Evolutionary conservation across 2,113 vertebrate genomes (phyloP).

Genomic region (Orthonyx spaldingii): DNA sequence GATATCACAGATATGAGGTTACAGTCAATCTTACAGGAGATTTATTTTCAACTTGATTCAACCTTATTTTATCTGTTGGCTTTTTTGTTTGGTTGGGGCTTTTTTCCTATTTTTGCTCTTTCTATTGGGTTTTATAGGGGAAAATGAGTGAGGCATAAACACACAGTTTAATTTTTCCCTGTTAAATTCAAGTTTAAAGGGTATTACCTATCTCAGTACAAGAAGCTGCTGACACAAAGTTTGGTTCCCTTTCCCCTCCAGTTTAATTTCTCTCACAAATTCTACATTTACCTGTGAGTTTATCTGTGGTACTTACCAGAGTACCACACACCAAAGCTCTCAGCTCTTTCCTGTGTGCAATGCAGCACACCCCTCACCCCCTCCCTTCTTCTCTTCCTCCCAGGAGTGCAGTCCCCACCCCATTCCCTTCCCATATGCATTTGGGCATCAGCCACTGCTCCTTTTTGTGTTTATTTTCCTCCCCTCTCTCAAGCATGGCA

Average conservation of each 20-base stretch:
- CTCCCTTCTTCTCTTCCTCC: too few relatives aligned
- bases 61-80: background rate
- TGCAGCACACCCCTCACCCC: background rate
- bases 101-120: background rate
- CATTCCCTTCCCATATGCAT: background rate
- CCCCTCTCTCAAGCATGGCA: background rate
- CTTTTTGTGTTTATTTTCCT: background rate
- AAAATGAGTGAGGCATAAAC: background rate
- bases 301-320: background rate
- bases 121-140: background rate
- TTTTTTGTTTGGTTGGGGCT: background rate
- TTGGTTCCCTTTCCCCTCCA: rapidly evolving
- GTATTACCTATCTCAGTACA: background rate
- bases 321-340: too few relatives aligned
- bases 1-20: background rate
- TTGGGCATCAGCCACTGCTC: background rate
- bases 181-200: background rate
- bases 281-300: background rate
- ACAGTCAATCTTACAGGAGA: background rate
- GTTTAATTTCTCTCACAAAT: background rate
- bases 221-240: background rate
- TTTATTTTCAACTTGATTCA: background rate
- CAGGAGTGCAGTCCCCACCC: too few relatives aligned
- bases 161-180: background rate
- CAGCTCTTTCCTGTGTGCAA: background rate